These are phyloP conservation scores for Heliconius melpomene DNA, from an alignment of 1,140 invertebrate genomes.

Conservation along the genomic window DNA sequence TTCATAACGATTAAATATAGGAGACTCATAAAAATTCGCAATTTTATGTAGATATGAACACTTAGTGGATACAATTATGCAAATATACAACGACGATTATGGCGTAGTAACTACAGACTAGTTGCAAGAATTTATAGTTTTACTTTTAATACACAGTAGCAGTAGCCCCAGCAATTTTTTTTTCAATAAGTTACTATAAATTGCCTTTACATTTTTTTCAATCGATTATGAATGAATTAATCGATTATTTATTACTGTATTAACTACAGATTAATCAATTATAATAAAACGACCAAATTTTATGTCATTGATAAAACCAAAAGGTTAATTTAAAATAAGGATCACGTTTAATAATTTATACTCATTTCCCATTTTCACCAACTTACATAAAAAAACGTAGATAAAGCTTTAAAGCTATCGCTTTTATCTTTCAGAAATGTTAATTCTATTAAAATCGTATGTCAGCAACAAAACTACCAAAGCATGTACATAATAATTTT, in stretches of 20 bases:
- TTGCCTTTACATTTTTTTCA: slow-evolving; percentile 41
- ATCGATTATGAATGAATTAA: neutral
- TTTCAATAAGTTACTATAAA: slow-evolving; percentile 44
- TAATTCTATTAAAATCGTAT: slow-evolving; percentile 10
- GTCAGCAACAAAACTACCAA: slow-evolving; percentile 29
- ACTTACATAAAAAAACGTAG: no score
- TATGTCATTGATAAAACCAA: no score
- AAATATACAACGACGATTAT: slow-evolving; percentile 74
- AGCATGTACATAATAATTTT: slow-evolving; percentile 71
- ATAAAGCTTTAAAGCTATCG: neutral
- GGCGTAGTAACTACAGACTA: slow-evolving; percentile 70
- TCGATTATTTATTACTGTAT: neutral
- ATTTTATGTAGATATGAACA: slow-evolving; percentile 78
- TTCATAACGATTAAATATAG: slow-evolving; percentile 44
- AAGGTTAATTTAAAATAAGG: no score
- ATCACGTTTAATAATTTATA: neutral
- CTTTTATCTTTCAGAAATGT: neutral
- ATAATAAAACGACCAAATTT: neutral
- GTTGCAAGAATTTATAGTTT: slow-evolving; percentile 69
- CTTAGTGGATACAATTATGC: slow-evolving; percentile 77
- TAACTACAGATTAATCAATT: neutral
- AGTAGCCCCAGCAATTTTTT: slow-evolving; percentile 38
- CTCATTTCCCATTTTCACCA: neutral
- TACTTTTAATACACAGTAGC: slow-evolving; percentile 38
- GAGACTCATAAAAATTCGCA: slow-evolving; percentile 52